These are phyloP conservation scores for Hoplostethus mediterraneus DNA, from an alignment of 2,797 vertebrate species.

Conservation along the genomic window DNA sequence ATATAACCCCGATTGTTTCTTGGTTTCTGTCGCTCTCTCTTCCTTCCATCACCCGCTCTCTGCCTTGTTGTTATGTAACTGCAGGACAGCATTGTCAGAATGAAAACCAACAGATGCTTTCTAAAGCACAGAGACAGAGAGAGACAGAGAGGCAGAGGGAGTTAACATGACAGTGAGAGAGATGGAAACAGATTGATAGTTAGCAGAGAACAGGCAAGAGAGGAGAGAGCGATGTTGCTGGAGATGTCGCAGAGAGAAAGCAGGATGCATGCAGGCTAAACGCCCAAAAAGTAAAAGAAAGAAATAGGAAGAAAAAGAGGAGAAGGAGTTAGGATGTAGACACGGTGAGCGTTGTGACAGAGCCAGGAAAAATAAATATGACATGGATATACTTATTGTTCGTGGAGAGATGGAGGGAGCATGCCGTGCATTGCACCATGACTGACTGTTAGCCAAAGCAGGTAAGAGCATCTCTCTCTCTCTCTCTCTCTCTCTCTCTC, in stretches of 20 bases:
- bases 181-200: background rate
- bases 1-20: background rate
- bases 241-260: slow-evolving; percentile 1
- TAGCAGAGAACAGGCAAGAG: background rate
- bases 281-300: background rate
- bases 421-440: background rate
- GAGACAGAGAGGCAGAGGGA: background rate
- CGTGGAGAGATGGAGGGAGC: slow-evolving; percentile 3
- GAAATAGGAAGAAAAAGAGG: background rate
- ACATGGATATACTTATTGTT: background rate
- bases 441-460: slow-evolving; percentile 18
- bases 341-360: slow-evolving; percentile 6
- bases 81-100: background rate
- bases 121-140: background rate
- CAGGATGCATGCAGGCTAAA: background rate
- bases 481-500: background rate
- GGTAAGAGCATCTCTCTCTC: slow-evolving; percentile 13
- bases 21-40: background rate
- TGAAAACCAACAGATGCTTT: slow-evolving; percentile 2
- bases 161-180: background rate
- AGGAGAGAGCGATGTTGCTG: background rate
- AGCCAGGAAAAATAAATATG: background rate
- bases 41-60: background rate
- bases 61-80: background rate
- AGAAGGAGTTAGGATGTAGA: slow-evolving; percentile 12